Evolutionary conservation across 2,888 invertebrate genomes (phyloP).

Genomic region (Epinotia bilunana): DNA sequence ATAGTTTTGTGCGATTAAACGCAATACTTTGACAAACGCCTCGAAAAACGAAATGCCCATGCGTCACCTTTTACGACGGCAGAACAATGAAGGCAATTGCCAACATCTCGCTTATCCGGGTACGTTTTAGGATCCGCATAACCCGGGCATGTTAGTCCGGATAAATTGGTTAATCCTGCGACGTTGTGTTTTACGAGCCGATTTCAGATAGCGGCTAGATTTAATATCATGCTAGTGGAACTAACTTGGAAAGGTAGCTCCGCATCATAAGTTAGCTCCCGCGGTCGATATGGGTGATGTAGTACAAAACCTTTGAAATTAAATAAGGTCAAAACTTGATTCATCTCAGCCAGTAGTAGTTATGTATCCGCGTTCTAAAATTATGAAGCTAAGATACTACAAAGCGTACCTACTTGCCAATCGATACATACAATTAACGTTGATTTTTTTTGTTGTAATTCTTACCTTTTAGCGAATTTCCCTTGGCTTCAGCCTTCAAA

Average conservation of each 20-base stretch:
- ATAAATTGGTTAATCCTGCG: slow-evolving; percentile 59
- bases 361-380: not conserved
- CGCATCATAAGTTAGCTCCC: not conserved
- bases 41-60: slow-evolving; percentile 47
- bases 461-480: not conserved
- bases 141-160: slow-evolving; percentile 33
- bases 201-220: slow-evolving; percentile 54
- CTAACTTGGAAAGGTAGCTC: slow-evolving; percentile 8
- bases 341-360: too few relatives aligned
- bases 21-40: not conserved
- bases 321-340: not conserved
- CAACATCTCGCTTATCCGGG: slow-evolving; percentile 54
- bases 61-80: slow-evolving; percentile 59
- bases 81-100: slow-evolving; percentile 63
- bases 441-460: not conserved
- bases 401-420: not conserved
- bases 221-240: slow-evolving; percentile 46
- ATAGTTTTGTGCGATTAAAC: not conserved
- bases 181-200: slow-evolving; percentile 60
- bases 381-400: not conserved
- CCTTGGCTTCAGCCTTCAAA: slow-evolving; percentile 48
- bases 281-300: not conserved
- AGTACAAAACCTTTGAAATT: not conserved
- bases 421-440: not conserved
- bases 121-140: not conserved